Base-by-base conservation (phyloP, 2,888 invertebrate genomes). In the Agriopis marginaria region DNA sequence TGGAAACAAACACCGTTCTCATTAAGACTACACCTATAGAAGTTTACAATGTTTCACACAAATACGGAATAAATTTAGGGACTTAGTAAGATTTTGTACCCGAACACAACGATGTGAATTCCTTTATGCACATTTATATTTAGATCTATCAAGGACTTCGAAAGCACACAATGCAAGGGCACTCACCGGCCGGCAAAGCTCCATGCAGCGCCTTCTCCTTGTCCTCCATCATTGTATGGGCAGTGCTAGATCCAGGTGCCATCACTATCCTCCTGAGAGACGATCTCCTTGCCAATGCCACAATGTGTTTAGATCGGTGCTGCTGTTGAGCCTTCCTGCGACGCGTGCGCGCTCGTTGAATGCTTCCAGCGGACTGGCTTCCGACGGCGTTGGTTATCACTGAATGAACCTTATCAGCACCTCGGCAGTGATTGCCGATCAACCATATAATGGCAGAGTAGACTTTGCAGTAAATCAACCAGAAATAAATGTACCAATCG, bases 181-280 rank as follows among this genome's bases (percentile, higher is more conserved):
- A 83, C 88, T 88, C 69, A 90, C 90, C 90, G 65, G 86, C 79
- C 66, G 91, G 85, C 75, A 91, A 78, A 73, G 88, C 87, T 77
- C 87, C 87, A 70, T 87, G 88, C 40, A 93, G 88, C 17, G 89
- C 82, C 78, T 95, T 93, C 82, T 94, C 93, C 82, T 94, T 94
- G 81, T 94, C 94, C 78, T 93, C 94, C 89, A 93, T 91, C 94
- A 94, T 94, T 50, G 92, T 82, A 79, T 94, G 94, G 72, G 94
- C 94, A 72, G 95, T 94, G 82, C 91, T 92, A 63, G 94, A 92
- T 89, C 93, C 94, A 59, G 95, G 95, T 82, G 95, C 95, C 95
- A 95, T 95, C 32, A 90, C 93, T 75, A 92, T 92, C 80, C 92
- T 89, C 81, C 91, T 90, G 66, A 92, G 78, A 71, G 93, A 93